Percentiles rank a stretch among this genome's conserved stretches.
phyloP scores from a whole-genome alignment of 2,797 vertebrate genomes.

The Darevskia nairensis region DNA sequence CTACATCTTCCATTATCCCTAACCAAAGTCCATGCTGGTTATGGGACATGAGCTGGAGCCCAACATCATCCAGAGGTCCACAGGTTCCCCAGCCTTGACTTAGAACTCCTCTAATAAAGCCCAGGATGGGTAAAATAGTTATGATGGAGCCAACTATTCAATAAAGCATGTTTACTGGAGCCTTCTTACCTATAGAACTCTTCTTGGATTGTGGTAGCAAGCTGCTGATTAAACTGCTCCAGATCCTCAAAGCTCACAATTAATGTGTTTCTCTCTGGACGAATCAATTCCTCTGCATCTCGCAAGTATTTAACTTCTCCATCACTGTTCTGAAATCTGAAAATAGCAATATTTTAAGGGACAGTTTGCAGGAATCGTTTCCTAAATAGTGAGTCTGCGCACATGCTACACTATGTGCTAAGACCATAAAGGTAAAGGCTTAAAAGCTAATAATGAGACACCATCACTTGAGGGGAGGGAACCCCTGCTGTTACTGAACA shows the following conservation, averaged over 20 bases:
- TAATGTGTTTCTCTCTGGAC: slow-evolving; percentile 95
- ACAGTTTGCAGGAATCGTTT: too few species aligned
- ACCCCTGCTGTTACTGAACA: too few species aligned
- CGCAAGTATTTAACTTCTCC: slow-evolving; percentile 93
- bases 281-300: slow-evolving; percentile 94
- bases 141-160: background rate
- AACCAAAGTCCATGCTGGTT: too few species aligned
- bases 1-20: too few species aligned
- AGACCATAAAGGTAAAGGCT: too few species aligned
- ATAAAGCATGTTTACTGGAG: background rate
- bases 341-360: background rate
- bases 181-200: slow-evolving; percentile 92
- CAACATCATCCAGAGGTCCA: too few species aligned
- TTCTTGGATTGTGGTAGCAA: slow-evolving; percentile 96
- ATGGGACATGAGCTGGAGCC: too few species aligned
- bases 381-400: too few species aligned
- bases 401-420: too few species aligned
- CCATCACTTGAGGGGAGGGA: too few species aligned
- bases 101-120: background rate
- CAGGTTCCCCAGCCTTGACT: too few species aligned
- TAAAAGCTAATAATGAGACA: too few species aligned
- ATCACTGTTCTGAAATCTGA: slow-evolving; percentile 90
- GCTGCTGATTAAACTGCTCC: slow-evolving; percentile 97
- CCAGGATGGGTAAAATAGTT: background rate
- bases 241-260: slow-evolving; percentile 91